phyloP scores from a whole-genome alignment of 2,797 vertebrate genomes.

The Falco naumanni region DNA sequence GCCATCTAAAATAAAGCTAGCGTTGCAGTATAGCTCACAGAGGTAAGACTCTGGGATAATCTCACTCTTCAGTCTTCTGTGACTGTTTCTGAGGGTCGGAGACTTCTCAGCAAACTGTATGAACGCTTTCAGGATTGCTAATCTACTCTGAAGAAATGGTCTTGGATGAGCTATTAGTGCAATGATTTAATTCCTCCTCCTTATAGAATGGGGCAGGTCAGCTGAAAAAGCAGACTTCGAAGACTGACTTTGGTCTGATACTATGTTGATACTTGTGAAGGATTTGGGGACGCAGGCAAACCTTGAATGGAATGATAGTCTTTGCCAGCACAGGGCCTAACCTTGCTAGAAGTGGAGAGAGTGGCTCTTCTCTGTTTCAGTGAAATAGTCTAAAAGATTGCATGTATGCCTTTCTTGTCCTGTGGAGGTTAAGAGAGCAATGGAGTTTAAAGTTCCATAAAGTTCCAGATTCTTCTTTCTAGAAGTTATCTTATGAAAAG shows the following conservation, averaged over 20 bases:
- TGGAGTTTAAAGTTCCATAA: background rate
- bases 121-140: background rate
- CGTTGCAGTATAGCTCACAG: background rate
- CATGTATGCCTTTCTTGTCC: background rate
- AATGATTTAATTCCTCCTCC: background rate
- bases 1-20: background rate
- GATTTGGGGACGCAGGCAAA: background rate
- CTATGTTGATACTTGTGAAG: background rate
- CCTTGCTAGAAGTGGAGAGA: background rate
- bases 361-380: background rate
- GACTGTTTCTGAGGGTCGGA: background rate
- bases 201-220: background rate
- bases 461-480: background rate
- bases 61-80: background rate
- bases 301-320: background rate
- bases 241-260: background rate
- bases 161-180: background rate
- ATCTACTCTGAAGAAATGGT: background rate
- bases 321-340: background rate
- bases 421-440: background rate
- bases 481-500: background rate
- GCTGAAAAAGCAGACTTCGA: background rate
- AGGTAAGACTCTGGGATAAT: background rate
- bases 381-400: background rate
- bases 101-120: background rate